Percentiles rank a stretch among this genome's conserved stretches.
Conservation (phyloP, 2,797 vertebrate genomes). For the Alouatta caraya region DNA sequence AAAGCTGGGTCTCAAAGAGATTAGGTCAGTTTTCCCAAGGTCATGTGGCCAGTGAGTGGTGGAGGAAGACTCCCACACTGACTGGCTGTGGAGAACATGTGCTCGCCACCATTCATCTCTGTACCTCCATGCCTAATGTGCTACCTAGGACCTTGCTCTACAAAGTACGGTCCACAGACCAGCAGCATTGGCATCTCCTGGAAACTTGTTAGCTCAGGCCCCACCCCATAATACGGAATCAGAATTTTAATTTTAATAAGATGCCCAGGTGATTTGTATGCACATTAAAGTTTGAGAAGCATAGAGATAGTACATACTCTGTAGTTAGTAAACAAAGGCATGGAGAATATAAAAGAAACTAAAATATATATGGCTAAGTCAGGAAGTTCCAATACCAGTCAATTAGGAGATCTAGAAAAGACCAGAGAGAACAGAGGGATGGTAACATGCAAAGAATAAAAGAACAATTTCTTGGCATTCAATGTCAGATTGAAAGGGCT, state of each 20-base stretch:
- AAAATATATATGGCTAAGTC: background rate
- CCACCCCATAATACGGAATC: background rate
- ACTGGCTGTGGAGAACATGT: accelerated
- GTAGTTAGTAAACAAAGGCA: background rate
- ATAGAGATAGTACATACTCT: background rate
- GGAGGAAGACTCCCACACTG: background rate
- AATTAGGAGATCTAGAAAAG: background rate
- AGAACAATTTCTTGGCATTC: background rate
- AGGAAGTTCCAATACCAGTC: background rate
- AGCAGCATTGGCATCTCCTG: background rate
- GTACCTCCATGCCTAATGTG: background rate
- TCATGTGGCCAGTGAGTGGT: background rate
- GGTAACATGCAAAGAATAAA: background rate
- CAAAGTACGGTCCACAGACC: background rate
- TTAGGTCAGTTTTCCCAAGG: background rate
- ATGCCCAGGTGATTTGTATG: background rate
- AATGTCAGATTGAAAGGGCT: background rate
- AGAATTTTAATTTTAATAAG: background rate
- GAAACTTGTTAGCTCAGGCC: background rate
- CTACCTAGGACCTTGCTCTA: background rate
- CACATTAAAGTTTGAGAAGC: background rate
- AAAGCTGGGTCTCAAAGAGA: background rate
- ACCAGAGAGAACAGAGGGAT: background rate
- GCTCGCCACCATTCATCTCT: background rate
- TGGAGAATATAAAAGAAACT: background rate